Evolutionary conservation across 1,140 invertebrate genomes (phyloP).

Genomic region (Teleopsis dalmanni): DNA sequence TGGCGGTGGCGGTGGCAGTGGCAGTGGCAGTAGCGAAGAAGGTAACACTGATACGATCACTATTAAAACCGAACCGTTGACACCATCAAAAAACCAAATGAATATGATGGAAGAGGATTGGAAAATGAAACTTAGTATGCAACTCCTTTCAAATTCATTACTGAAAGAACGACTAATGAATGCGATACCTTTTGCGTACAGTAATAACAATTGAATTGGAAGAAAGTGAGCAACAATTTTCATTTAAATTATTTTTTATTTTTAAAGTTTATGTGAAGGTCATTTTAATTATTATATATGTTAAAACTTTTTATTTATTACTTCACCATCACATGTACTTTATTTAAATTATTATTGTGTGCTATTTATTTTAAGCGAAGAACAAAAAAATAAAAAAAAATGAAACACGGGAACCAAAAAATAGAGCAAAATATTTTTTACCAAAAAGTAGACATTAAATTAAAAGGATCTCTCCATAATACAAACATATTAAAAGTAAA

Average conservation of each 20-base stretch:
- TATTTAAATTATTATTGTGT: not conserved
- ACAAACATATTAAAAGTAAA: too few relatives aligned
- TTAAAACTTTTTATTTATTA: not conserved
- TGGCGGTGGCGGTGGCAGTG: too few relatives aligned
- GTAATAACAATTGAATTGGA: constrained; percentile 26
- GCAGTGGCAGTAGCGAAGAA: not conserved
- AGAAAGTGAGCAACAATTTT: not conserved
- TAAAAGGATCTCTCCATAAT: too few relatives aligned
- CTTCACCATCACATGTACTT: not conserved
- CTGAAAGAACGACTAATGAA: constrained; percentile 42
- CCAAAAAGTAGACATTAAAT: too few relatives aligned
- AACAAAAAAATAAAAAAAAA: constrained; percentile 4
- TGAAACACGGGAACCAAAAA: not conserved
- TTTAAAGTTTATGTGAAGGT: constrained; percentile 1
- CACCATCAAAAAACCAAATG: constrained; percentile 18
- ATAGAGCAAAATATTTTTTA: constrained; percentile 1
- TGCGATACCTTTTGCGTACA: constrained; percentile 42
- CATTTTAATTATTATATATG: not conserved
- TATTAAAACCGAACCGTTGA: constrained; percentile 1
- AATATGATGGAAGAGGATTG: constrained; percentile 37
- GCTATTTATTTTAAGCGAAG: constrained; percentile 2
- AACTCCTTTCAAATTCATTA: constrained; percentile 42
- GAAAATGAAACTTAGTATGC: constrained; percentile 43
- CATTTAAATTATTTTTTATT: not conserved
- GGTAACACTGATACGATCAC: not conserved